phyloP scores from a whole-genome alignment of 2,888 invertebrate species.

The Brenthis hecate region DNA sequence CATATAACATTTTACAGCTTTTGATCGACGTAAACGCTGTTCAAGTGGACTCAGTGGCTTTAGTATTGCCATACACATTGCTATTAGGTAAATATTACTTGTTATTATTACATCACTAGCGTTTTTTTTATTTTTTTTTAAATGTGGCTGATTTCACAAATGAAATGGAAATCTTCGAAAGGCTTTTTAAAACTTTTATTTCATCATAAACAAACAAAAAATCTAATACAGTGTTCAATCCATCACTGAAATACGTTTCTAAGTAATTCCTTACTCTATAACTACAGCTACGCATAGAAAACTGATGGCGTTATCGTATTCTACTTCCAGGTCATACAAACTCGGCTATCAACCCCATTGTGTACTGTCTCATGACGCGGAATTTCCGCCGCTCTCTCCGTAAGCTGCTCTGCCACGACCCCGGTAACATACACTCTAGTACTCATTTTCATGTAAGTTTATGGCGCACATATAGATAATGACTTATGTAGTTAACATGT shows the following conservation, averaged over 20 bases:
- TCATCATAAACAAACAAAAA: too few relatives aligned
- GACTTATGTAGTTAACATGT: neutral
- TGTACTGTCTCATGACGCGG: slow-evolving; percentile 89
- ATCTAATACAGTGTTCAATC: too few relatives aligned
- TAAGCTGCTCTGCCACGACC: slow-evolving; percentile 82
- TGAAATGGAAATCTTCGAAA: too few relatives aligned
- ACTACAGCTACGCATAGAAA: too few relatives aligned
- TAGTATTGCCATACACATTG: slow-evolving; percentile 84
- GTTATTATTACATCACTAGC: neutral
- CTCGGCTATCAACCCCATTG: slow-evolving; percentile 89
- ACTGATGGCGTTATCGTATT: neutral
- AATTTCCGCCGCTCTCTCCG: slow-evolving; percentile 87
- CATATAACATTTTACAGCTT: slow-evolving; percentile 87
- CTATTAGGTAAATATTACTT: slow-evolving; percentile 72
- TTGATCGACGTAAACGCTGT: slow-evolving; percentile 83
- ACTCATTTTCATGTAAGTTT: slow-evolving; percentile 80
- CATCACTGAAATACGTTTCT: too few relatives aligned
- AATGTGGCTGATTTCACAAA: too few relatives aligned
- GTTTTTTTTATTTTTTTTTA: too few relatives aligned
- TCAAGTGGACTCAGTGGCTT: slow-evolving; percentile 61
- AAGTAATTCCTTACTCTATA: too few relatives aligned
- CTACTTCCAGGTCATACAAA: slow-evolving; percentile 84
- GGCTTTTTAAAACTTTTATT: too few relatives aligned
- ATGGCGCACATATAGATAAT: slow-evolving; percentile 1
- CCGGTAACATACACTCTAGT: slow-evolving; percentile 79